Base-by-base conservation (phyloP, 2,113 vertebrate genomes). In the Chinchilla lanigera region DNA sequence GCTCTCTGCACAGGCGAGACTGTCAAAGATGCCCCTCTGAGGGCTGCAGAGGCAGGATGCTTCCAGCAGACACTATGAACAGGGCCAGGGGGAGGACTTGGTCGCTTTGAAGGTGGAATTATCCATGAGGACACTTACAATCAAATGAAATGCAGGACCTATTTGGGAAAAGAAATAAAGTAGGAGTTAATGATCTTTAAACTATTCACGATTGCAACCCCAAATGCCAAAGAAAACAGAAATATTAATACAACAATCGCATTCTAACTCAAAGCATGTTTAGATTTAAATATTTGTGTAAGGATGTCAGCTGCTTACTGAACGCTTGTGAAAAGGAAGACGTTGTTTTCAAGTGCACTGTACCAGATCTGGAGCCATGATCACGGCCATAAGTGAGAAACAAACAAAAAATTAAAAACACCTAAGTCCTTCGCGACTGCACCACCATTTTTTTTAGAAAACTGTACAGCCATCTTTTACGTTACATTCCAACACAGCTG, bases 271-370 rank as follows among this genome's bases (percentile, higher is more conserved):
- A 92, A 96, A 97, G 60, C 96, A 61, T 83, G 89, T 94, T 96
- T 97, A 95, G 92, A 88, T 97, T 94, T 90, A 98, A 98, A 28
- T 86, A 71, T 41, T 96, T 96, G n/a, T 61, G 71, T 63, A 94
- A 38, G 84, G 86, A 4, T 94, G 60, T 77, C 56, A 96, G 61
- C 13, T 98, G 35, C 93, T 96, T 96, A 98, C 47, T 96, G 58
- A 77, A 71, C 89, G 95, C 86, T 95, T 96, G 30, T 95, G 78
- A 96, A 97, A 96, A 96, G 71, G 60, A 98, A 96, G 60, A 90
- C n/a, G 47, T 95, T 98, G 16, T 58, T 91, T 86, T 60, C 30
- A 30, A 80, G 56, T 13, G 65, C 3, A 63, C 11, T 4, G 0
- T 33, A 56, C 61, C 69, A 91, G 52, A 75, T 54, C 41, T 78